Conservation (phyloP, 92 coral and sea anemone genomes). For the Paragorgia papillata region DNA sequence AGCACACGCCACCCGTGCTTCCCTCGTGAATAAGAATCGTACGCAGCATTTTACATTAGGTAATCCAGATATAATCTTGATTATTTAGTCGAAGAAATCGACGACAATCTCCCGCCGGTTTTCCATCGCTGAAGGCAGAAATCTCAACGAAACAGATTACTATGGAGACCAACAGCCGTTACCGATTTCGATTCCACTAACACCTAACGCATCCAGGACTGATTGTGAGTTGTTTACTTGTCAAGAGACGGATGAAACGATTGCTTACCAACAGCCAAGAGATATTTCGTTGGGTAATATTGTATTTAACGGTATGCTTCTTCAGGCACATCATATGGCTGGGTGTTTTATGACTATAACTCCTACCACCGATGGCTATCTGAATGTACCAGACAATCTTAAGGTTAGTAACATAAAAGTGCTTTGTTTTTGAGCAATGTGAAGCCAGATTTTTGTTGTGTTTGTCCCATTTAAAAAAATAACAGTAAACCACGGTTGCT, state of each 20-base stretch:
- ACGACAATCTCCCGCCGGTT: constrained; percentile 51
- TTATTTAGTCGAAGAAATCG: constrained; percentile 7
- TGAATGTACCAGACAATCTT: constrained; percentile 76
- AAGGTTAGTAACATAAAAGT: constrained; percentile 56
- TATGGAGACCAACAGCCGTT: constrained; percentile 41
- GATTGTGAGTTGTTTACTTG: not conserved
- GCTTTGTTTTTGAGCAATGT: no score
- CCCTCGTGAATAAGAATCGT: no score
- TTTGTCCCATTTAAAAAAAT: no score
- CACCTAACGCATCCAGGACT: not conserved
- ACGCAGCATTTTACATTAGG: no score
- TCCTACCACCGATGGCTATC: constrained; percentile 47
- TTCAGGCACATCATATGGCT: constrained; percentile 78
- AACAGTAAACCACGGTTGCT: no score
- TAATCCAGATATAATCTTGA: not conserved
- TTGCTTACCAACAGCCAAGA: constrained; percentile 4
- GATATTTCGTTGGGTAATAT: constrained; percentile 68
- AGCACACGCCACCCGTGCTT: no score
- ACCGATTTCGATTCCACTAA: constrained; percentile 40
- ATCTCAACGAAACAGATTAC: constrained; percentile 60
- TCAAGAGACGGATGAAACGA: not conserved
- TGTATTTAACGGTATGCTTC: constrained; percentile 63
- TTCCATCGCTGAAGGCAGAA: constrained; percentile 58
- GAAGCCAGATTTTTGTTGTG: no score
- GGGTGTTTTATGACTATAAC: constrained; percentile 94